Evolutionary conservation across 2,888 invertebrate species (phyloP).

Genomic region (Orthosia cruda): DNA sequence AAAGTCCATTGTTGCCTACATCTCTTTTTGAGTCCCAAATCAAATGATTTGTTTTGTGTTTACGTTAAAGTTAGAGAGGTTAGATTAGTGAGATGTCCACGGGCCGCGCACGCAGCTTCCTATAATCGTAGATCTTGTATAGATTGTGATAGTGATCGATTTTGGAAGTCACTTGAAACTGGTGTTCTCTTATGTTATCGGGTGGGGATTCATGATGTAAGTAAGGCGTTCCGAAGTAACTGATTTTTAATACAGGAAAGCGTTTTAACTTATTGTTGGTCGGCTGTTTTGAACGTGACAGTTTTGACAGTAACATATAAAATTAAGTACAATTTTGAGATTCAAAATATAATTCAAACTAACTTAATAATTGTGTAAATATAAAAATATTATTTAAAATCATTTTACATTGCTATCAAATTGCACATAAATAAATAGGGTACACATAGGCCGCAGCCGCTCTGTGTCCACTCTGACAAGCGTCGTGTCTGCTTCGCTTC

Average conservation of each 20-base stretch:
- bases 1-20: too few species aligned
- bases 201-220: too few species aligned
- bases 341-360: constrained; percentile 71
- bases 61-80: too few species aligned
- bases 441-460: constrained; percentile 8
- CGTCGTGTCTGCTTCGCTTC: constrained; percentile 1
- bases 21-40: too few species aligned
- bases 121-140: background rate
- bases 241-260: background rate
- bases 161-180: background rate
- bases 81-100: too few species aligned
- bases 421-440: constrained; percentile 63
- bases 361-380: constrained; percentile 44
- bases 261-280: background rate
- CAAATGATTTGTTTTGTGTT: too few species aligned
- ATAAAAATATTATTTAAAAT: constrained; percentile 50
- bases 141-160: background rate
- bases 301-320: constrained; percentile 14
- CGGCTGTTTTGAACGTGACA: background rate
- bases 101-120: background rate
- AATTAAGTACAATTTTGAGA: constrained; percentile 85
- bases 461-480: constrained; percentile 13
- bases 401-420: constrained; percentile 65
- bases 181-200: background rate
- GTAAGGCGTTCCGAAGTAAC: too few species aligned